Conservation (phyloP, 2,113 vertebrate genomes). For the Thinocorus orbignyianus region DNA sequence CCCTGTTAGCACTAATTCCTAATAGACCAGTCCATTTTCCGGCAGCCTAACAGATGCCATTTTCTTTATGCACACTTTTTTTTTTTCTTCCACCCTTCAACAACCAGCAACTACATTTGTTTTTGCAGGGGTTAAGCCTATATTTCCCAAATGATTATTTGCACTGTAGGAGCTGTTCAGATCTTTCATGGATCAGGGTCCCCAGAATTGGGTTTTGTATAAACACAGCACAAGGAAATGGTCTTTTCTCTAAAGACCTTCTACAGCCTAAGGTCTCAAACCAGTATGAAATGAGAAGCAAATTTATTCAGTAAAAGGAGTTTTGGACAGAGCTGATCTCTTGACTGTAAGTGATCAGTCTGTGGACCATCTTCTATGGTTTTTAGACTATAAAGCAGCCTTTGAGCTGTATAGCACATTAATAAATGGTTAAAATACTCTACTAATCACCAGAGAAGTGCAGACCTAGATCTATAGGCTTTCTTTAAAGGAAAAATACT, state of each 20-base stretch:
- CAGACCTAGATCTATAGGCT: not conserved
- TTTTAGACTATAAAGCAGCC: not conserved
- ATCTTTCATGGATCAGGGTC: conserved; percentile 18
- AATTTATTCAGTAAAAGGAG: not conserved
- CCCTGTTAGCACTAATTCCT: conserved; percentile 21
- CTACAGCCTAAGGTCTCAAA: not conserved
- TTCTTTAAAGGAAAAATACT: not conserved
- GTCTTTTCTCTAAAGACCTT: not conserved
- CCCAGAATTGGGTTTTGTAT: conserved; percentile 2
- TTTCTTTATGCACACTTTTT: not conserved
- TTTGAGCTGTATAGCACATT: not conserved
- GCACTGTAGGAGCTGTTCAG: not conserved
- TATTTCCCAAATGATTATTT: conserved; percentile 35
- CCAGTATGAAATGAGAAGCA: not conserved
- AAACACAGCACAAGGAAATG: not conserved
- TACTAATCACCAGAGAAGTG: not conserved
- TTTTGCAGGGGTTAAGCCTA: not conserved
- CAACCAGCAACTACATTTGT: not conserved
- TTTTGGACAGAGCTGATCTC: not conserved
- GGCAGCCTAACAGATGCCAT: not conserved
- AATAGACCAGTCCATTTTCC: conserved; percentile 7
- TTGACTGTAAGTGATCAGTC: not conserved
- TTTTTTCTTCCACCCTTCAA: not conserved
- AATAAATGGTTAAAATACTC: not conserved
- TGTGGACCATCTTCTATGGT: not conserved